Base-by-base conservation (phyloP, 30 jellyfish, hydroid and myxozoan genomes). In the Euphysa ruthae region DNA sequence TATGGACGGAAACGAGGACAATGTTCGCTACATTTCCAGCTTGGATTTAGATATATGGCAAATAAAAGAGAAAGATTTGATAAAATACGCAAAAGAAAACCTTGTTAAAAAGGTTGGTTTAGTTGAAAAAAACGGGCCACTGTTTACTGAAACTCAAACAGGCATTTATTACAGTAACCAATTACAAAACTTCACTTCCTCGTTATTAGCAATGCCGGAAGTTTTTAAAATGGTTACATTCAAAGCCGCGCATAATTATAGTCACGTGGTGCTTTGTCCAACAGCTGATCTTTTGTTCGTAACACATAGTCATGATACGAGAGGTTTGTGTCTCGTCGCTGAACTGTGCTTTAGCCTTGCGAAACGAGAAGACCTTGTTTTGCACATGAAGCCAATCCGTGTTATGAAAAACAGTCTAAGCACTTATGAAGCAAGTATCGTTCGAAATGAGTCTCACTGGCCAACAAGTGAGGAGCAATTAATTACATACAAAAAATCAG, bases 61-160 rank as follows among this genome's bases (percentile, higher is more conserved):
- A 20, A 43, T 50, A 30, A 73, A 38, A 16, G 85, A 73, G 44
- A 58, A 49, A 22, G 85, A 73, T 4, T 26, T 73, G 0, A 38
- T 29, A 6, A 56, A 35, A 56, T 73, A 14, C 14, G 81, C 85
- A 15, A 42, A 35, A 6, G 85, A 73, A 58, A 73, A 73, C 33
- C 49, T 73, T 42, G 19, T 43, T 33, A 73, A 73, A 23, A 35
- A 50, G 46, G 82, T 73, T 23, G 85, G 25, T 1, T 19, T 50
- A 30, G 27, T 70, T 18, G 85, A 73, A 43, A 34, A 28, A 43
- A 58, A 27, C 14, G 66, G 54, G 19, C 32, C 81, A 26, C 61
- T 73, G 43, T 73, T 73, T 35, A 22, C 31, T 28, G 85, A 73
- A 61, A 30, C 85, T 35, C 82, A 73, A 5, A 50, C 85, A 3